These are phyloP conservation scores for Tetrax tetrax DNA, from an alignment of 2,113 vertebrate species.

Conservation along the genomic window DNA sequence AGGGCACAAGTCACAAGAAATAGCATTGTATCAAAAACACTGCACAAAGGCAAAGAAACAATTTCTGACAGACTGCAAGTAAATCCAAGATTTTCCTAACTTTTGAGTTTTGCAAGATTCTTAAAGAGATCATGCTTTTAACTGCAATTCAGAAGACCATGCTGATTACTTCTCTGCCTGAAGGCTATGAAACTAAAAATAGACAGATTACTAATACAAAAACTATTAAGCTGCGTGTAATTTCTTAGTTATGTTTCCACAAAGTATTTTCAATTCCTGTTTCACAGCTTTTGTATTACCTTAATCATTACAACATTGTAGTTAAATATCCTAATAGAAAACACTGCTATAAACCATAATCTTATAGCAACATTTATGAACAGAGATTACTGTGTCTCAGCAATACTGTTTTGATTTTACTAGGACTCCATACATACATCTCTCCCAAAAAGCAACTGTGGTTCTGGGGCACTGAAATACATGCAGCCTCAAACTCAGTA, in stretches of 20 bases:
- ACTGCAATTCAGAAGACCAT: background rate
- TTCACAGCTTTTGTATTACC: background rate
- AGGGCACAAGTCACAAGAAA: constrained; percentile 55
- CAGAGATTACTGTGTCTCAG: background rate
- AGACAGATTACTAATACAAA: constrained; percentile 38
- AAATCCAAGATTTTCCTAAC: constrained; percentile 57
- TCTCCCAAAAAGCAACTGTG: background rate
- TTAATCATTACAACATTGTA: background rate
- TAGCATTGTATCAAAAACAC: constrained; percentile 59
- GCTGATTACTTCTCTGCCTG: background rate
- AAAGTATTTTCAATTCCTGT: constrained; percentile 11
- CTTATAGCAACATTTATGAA: background rate
- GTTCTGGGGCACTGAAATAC: background rate
- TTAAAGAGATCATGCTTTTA: background rate
- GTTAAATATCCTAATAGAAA: background rate
- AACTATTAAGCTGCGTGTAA: background rate
- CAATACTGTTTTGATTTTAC: background rate
- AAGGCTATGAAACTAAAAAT: background rate
- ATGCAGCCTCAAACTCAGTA: background rate
- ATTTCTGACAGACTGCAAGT: background rate
- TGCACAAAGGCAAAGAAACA: constrained; percentile 43
- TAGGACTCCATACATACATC: background rate
- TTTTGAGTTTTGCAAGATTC: constrained; percentile 16
- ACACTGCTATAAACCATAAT: background rate
- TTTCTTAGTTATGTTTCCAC: constrained; percentile 7